Conservation (phyloP, 2,113 vertebrate species). For the Pollachius pollachius region DNA sequence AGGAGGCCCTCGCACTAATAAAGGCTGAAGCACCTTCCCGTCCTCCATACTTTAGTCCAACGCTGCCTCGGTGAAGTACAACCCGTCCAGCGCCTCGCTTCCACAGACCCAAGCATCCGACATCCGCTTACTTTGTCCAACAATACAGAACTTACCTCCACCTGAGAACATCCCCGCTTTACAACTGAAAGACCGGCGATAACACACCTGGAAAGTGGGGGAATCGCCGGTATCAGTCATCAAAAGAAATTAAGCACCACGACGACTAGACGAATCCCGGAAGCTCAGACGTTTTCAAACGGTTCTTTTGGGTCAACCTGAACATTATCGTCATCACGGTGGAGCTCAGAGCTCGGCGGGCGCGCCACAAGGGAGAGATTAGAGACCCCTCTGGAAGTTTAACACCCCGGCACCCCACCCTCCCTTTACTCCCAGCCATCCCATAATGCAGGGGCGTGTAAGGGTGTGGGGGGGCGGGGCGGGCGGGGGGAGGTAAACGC, state of each 20-base stretch:
- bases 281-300: slow-evolving; percentile 22
- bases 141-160: too few species aligned
- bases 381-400: slow-evolving; percentile 57
- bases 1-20: too few species aligned
- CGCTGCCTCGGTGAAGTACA: too few species aligned
- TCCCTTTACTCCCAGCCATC: slow-evolving; percentile 4
- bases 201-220: not conserved
- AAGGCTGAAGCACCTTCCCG: too few species aligned
- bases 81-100: too few species aligned
- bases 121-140: too few species aligned
- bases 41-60: too few species aligned
- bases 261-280: slow-evolving; percentile 2
- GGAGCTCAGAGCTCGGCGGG: slow-evolving; percentile 24
- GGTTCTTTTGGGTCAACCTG: slow-evolving; percentile 30
- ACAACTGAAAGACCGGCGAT: not conserved
- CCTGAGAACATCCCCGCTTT: not conserved
- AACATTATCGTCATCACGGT: slow-evolving; percentile 40
- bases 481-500: not conserved
- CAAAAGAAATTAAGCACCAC: slow-evolving; percentile 10
- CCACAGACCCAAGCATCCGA: too few species aligned
- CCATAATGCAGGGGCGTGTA: slow-evolving; percentile 16
- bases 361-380: slow-evolving; percentile 55
- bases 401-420: slow-evolving; percentile 1
- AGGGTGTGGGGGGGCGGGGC: too few species aligned
- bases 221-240: not conserved